Percentiles rank a stretch among this genome's conserved stretches.
phyloP scores from a whole-genome alignment of 2,888 invertebrate species.

The Diogma glabrata region DNA sequence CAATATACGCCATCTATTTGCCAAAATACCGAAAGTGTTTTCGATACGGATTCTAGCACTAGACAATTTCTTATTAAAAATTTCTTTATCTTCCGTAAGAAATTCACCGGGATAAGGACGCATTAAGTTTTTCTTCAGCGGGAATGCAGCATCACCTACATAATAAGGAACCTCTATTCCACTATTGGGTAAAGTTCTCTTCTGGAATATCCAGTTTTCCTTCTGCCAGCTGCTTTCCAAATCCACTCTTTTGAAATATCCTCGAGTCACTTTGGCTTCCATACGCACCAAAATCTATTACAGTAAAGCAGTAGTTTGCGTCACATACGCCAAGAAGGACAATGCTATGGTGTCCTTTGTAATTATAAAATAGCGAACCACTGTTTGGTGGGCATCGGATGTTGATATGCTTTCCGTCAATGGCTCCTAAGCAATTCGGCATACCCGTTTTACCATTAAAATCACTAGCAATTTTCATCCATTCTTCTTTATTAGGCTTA shows the following conservation, averaged over 20 bases:
- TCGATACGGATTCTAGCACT: slow-evolving; percentile 11
- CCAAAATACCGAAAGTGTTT: slow-evolving; percentile 12
- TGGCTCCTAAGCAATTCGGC: no score
- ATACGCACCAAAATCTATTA: neutral
- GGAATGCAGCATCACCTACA: slow-evolving; percentile 14
- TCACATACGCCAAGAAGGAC: neutral
- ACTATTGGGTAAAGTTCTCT: neutral
- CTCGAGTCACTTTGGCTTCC: neutral
- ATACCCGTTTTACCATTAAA: no score
- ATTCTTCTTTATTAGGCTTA: no score
- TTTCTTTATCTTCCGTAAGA: slow-evolving; percentile 5
- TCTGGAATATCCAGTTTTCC: neutral
- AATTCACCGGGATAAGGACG: slow-evolving; percentile 12
- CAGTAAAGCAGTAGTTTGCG: neutral
- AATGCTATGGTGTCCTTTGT: slow-evolving; percentile 2
- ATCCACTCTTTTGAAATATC: neutral
- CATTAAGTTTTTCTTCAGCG: slow-evolving; percentile 11
- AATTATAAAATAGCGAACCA: neutral
- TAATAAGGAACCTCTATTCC: slow-evolving; percentile 10
- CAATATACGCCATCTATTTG: neutral
- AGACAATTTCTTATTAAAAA: slow-evolving; percentile 13
- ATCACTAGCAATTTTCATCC: no score
- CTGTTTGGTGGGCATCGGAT: neutral
- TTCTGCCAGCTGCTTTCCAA: neutral
- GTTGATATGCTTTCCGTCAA: no score